Base-by-base conservation (phyloP, 2,113 vertebrate species). In the Epinephelus fuscoguttatus region DNA sequence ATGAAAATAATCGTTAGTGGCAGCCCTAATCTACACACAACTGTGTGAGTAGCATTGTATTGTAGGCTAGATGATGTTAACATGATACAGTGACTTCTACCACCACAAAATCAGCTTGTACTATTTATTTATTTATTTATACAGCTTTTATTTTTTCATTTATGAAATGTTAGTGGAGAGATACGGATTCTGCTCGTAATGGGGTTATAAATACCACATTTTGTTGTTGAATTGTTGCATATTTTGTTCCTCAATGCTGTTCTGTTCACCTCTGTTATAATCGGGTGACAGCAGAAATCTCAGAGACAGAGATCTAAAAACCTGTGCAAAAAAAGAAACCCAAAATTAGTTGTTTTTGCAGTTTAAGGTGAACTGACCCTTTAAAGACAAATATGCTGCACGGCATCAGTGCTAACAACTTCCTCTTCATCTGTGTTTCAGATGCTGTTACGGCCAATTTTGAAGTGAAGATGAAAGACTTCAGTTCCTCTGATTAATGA, bases 401-500 rank as follows among this genome's bases (percentile, higher is more conserved):
- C 23, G n/a, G 55, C 18, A 63, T 66, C 6, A 18, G 10, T 2
- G 7, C 69, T 90, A 55, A 81, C 74, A 60, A 60, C 63, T 57
- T 84, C 52, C 71, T 76, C 52, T 69, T 90, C 6, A 27, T 83
- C n/a, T 92, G 80, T 90, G 78, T 94, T 94, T 88, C 88, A 94
- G 93, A 86, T 81, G 70, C 90, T 71, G 80, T 45, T 76, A 17
- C 18, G 45, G 27, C 57, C n/a, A 1, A 2, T 59, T 78, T 52
- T 60, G 55, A 68, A 17, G 52, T 18, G 75, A 81, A 59, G 83
- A 81, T 62, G 55, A 84, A 84, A 76, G 85, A 62, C 87, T 74
- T 57, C 30, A 42, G 37, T 52, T 42, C 49, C 50, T 80, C 66
- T 66, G 70, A 82, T 59, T 75, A 52, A 72, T 25, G 64, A 82